Evolutionary conservation across 2,888 invertebrate genomes (phyloP), one percentile per base, ranked within the genome.

Genomic region (Melanchra persicariae): DNA sequence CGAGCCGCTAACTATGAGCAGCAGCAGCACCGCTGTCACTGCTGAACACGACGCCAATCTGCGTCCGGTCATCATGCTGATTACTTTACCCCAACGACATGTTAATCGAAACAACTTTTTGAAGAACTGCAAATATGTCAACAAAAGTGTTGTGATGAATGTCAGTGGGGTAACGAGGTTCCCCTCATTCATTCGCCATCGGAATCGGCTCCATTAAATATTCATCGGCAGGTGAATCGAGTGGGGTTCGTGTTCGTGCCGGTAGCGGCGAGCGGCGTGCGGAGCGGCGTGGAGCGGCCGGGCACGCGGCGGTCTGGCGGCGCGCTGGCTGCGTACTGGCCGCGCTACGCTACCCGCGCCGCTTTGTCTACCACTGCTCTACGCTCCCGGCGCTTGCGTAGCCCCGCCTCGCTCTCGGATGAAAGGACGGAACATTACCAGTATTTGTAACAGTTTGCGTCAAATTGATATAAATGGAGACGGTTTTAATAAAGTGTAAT

Each of bases 401-500:
- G 94, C 94, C 90, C 95, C 94, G 93, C 95, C 94, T 94, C 93
- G 92, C 91, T 88, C 90, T 93, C 92, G 89, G 92, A 93, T 93
- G 92, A 95, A 95, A 95, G 93, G 94, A 94, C 94, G 92, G 94
- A 94, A 95, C 95, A 95, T 95, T 95, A 93, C 95, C 95, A 95
- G 95, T 96, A 95, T 96, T 96, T 95, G 95, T 95, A 95, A 95
- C 95, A 95, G 95, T 95, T 96, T 95, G 95, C 95, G 94, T 95
- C 95, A 96, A 96, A 96, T 96, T 96, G 95, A 96, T 95, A 96
- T 96, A 95, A 96, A 95, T 96, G 95, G 95, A 95, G 95, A 95
- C 93, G 95, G 95, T 95, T 96, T 96, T 96, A 96, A 96, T 96
- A 95, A 95, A 95, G 94, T 95, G 94, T 96, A 96, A 96, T 96